Conservation (phyloP, 2,797 vertebrate species). For the Clarias laeviceps region DNA sequence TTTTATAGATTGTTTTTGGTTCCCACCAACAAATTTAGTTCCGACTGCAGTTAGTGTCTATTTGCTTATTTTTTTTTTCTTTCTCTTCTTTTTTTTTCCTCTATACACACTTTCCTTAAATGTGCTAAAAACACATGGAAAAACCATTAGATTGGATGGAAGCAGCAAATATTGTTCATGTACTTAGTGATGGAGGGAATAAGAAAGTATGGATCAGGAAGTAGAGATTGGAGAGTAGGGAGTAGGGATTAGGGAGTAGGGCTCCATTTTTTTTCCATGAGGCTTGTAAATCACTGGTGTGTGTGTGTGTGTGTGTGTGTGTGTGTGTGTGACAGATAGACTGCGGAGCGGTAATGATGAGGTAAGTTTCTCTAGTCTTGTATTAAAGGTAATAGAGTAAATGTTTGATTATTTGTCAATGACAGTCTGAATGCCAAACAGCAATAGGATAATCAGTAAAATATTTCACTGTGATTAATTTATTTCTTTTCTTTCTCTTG, state of each 20-base stretch:
- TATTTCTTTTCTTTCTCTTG: not conserved
- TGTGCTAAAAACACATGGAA: not conserved
- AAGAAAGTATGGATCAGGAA: too few species aligned
- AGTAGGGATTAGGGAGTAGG: not conserved
- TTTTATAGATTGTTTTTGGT: not conserved
- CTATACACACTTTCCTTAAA: not conserved
- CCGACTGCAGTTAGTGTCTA: not conserved
- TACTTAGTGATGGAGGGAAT: not conserved
- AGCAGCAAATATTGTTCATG: not conserved
- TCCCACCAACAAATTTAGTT: not conserved
- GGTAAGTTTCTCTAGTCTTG: not conserved
- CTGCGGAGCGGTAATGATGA: not conserved
- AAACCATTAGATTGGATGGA: not conserved
- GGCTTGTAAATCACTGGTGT: not conserved
- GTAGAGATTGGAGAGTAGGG: too few species aligned
- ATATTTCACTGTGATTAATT: constrained; percentile 22
- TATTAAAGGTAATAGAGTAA: not conserved
- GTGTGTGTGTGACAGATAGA: constrained; percentile 1
- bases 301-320: constrained; percentile 37
- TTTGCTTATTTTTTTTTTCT: not conserved
- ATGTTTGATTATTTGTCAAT: constrained; percentile 9
- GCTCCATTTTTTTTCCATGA: not conserved
- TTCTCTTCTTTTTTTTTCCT: not conserved
- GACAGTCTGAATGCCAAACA: not conserved
- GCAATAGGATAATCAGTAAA: not conserved